Percentiles rank a stretch among this genome's conserved stretches.
Evolutionary conservation across 1,140 invertebrate species (phyloP).

Genomic region (Musca vetustissima): DNA sequence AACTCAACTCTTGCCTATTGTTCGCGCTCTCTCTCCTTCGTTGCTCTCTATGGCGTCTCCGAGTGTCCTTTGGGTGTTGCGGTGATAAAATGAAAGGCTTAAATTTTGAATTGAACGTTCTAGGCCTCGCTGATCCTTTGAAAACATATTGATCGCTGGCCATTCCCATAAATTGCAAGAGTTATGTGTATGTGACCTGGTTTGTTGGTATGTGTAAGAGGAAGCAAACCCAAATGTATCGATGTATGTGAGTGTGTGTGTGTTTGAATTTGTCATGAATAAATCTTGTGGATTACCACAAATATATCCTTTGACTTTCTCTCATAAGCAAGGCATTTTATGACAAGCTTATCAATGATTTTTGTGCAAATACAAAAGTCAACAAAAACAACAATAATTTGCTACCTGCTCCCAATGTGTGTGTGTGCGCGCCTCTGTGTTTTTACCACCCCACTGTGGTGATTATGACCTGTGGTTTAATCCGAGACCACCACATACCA

Average conservation of each 20-base stretch:
- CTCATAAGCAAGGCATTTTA: slow-evolving; percentile 51
- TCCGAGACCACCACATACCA: slow-evolving; percentile 15
- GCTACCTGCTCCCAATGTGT: background rate
- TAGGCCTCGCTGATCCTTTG: no score
- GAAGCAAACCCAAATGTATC: background rate
- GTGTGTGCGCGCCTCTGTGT: background rate
- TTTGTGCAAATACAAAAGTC: background rate
- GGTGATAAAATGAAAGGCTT: slow-evolving; percentile 26
- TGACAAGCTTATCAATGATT: slow-evolving; percentile 30
- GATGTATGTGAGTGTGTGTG: slow-evolving; percentile 24
- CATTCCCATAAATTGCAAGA: background rate
- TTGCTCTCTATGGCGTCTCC: no score
- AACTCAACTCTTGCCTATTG: slow-evolving; percentile 4
- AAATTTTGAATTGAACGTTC: background rate
- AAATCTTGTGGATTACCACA: slow-evolving; percentile 44
- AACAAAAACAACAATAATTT: no score
- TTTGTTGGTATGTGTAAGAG: background rate
- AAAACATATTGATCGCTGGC: background rate
- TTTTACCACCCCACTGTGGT: background rate
- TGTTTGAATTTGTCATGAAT: background rate
- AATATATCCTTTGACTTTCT: slow-evolving; percentile 52
- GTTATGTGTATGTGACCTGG: background rate
- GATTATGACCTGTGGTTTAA: slow-evolving; percentile 28
- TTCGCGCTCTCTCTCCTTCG: background rate
- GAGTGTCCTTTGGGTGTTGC: no score